These are phyloP conservation scores for Meta bourneti DNA, from an alignment of 2,888 invertebrate species.

Conservation along the genomic window DNA sequence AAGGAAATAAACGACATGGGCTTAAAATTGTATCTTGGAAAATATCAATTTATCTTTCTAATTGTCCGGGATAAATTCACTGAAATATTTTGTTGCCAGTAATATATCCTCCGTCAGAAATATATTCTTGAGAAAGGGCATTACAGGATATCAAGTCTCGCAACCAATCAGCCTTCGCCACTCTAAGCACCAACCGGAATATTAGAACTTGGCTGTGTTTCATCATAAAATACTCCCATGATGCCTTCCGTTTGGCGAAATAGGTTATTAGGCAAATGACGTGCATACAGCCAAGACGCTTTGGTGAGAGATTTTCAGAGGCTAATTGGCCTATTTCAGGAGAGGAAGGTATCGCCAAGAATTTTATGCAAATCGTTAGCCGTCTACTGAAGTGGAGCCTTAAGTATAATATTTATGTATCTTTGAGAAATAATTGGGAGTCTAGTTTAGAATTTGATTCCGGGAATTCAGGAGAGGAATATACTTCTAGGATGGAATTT, in stretches of 20 bases:
- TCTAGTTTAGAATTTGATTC: not conserved
- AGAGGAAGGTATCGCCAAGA: constrained; percentile 36
- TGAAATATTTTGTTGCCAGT: not conserved
- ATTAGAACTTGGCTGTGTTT: constrained; percentile 34
- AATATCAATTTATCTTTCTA: not conserved
- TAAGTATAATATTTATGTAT: constrained; percentile 38
- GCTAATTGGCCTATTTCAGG: constrained; percentile 53
- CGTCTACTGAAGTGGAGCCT: constrained; percentile 9
- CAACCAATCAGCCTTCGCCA: constrained; percentile 23
- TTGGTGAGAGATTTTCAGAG: constrained; percentile 17
- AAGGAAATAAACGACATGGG: too few species aligned
- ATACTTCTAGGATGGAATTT: not conserved
- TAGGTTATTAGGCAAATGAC: constrained; percentile 56
- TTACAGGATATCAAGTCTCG: constrained; percentile 14
- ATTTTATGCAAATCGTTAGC: constrained; percentile 55
- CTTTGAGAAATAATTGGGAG: not conserved
- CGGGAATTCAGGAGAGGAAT: not conserved
- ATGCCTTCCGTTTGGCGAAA: constrained; percentile 26
- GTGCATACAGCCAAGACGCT: constrained; percentile 32
- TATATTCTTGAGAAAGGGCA: not conserved
- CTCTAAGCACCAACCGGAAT: constrained; percentile 27
- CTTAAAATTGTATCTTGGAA: too few species aligned
- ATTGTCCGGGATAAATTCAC: not conserved
- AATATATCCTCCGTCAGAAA: not conserved
- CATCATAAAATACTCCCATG: constrained; percentile 50